Percentiles rank a stretch among this genome's conserved stretches.
Conservation (phyloP, 2,888 invertebrate species). For the Ypsolopha scabrella region DNA sequence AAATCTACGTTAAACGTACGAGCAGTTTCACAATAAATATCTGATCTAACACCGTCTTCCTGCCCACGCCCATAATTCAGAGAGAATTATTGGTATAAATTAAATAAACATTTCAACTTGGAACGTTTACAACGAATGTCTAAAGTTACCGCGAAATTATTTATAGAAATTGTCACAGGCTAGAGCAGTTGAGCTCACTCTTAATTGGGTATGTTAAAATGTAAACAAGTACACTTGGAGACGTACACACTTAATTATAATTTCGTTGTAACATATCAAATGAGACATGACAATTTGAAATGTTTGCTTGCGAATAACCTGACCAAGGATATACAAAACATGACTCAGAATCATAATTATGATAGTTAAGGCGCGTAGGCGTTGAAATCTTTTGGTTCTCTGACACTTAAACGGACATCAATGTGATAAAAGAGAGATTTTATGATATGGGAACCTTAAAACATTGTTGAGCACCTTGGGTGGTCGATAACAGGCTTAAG, state of each 20-base stretch:
- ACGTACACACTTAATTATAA: no score
- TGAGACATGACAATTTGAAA: no score
- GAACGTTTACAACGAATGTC: constrained; percentile 52
- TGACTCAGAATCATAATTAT: constrained; percentile 8
- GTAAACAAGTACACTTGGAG: no score
- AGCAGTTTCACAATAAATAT: constrained; percentile 58
- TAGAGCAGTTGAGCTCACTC: constrained; percentile 17
- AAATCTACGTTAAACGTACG: constrained; percentile 52
- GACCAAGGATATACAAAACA: neutral
- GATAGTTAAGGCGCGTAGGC: constrained; percentile 30
- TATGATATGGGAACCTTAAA: constrained; percentile 55
- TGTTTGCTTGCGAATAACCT: no score
- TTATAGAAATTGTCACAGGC: constrained; percentile 33
- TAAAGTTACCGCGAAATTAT: constrained; percentile 42
- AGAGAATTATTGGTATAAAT: constrained; percentile 61
- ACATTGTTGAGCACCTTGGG: constrained; percentile 54
- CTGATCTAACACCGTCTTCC: constrained; percentile 61
- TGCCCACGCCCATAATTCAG: constrained; percentile 61
- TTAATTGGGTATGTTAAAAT: neutral
- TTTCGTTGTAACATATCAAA: no score
- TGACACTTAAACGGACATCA: constrained; percentile 36
- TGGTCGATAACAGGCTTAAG: constrained; percentile 41
- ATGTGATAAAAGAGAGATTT: constrained; percentile 61
- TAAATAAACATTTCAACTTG: constrained; percentile 61
- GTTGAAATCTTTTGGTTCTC: constrained; percentile 48